Percentiles rank a stretch among this genome's conserved stretches.
Evolutionary conservation across 2,888 invertebrate genomes (phyloP).

Genomic region (Stramonita haemastoma): DNA sequence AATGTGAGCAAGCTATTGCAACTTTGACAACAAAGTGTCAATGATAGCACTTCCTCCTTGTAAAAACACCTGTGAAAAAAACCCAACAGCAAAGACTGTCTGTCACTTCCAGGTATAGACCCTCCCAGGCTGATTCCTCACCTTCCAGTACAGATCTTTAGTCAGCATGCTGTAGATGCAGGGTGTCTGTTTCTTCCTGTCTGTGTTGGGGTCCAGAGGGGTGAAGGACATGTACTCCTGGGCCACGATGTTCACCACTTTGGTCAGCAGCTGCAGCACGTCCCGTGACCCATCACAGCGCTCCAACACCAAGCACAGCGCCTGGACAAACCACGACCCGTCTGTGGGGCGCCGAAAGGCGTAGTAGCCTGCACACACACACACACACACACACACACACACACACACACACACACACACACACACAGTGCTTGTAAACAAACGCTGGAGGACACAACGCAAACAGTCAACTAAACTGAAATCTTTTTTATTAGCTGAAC

Average conservation of each 20-base stretch:
- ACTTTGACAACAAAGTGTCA: too few relatives aligned
- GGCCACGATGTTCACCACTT: conserved; percentile 53
- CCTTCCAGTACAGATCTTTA: conserved; percentile 56
- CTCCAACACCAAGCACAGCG: conserved; percentile 54
- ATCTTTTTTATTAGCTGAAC: too few relatives aligned
- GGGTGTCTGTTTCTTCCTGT: conserved; percentile 60
- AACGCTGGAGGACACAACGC: too few relatives aligned
- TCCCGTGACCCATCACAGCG: conserved; percentile 45
- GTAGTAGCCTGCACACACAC: conserved; percentile 53
- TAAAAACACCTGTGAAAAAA: not conserved
- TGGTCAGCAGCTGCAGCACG: conserved; percentile 54
- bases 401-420: not conserved
- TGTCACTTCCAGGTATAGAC: conserved; percentile 22
- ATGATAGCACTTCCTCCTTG: too few relatives aligned
- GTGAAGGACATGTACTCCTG: conserved; percentile 53
- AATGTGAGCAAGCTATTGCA: too few relatives aligned
- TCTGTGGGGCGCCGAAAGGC: conserved; percentile 59
- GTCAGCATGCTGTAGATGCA: conserved; percentile 62
- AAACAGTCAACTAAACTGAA: too few relatives aligned
- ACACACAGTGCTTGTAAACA: not conserved
- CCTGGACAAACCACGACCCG: conserved; percentile 61
- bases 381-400: not conserved
- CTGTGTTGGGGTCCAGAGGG: conserved; percentile 46
- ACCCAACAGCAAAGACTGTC: not conserved
- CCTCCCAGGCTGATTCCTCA: conserved; percentile 11